A percentile compares a stretch with the other conserved stretches of the same genome.
Evolutionary conservation across 2,113 vertebrate genomes (phyloP).

Genomic region (Martes martes): DNA sequence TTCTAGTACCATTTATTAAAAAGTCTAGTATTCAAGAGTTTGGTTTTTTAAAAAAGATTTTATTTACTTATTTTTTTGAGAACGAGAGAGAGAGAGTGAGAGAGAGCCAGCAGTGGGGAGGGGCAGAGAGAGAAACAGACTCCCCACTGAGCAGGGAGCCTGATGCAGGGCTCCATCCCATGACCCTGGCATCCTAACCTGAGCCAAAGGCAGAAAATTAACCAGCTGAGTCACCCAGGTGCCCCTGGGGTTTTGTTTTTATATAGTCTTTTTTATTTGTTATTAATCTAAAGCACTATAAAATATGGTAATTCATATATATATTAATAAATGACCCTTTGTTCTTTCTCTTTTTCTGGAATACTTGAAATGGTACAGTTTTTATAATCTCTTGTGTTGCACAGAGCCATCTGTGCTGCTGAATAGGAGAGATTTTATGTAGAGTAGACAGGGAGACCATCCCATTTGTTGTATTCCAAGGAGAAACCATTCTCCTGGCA

Average conservation of each 20-base stretch:
- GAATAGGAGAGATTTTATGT: neutral
- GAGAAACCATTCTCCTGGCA: neutral
- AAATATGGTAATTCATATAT: neutral
- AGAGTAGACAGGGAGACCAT: neutral
- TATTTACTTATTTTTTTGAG: neutral
- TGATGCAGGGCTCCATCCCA: neutral
- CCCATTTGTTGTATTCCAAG: neutral
- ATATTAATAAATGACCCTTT: neutral
- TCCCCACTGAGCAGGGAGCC: neutral
- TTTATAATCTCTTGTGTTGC: neutral
- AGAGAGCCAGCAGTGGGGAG: neutral
- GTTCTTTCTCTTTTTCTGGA: neutral
- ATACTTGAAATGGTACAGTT: neutral
- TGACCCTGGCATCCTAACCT: neutral
- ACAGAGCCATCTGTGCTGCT: neutral
- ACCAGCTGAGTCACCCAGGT: neutral
- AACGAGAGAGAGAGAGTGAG: neutral
- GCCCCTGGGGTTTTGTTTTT: neutral
- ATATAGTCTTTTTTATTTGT: neutral
- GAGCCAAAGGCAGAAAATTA: neutral
- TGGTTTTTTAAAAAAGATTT: neutral
- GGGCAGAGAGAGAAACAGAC: neutral
- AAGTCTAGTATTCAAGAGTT: too few relatives aligned
- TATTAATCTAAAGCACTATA: neutral
- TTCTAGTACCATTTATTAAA: too few relatives aligned